Evolutionary conservation across 2,797 vertebrate genomes (phyloP).

Genomic region (Pitangus sulphuratus): DNA sequence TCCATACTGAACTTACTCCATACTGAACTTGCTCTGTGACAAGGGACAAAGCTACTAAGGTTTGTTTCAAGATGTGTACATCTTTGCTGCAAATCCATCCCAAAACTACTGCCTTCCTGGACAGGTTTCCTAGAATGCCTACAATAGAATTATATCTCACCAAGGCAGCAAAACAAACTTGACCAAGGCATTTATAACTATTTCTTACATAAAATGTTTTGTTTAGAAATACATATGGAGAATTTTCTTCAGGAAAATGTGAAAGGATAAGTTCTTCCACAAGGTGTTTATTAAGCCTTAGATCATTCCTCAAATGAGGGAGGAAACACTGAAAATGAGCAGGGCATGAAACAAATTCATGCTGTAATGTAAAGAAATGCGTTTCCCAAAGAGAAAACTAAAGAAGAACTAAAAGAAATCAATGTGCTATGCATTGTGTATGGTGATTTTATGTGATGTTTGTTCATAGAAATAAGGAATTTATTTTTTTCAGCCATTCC

Average conservation of each 20-base stretch:
- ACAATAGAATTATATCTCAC: background rate
- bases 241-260: slow-evolving; percentile 28
- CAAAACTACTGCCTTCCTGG: slow-evolving; percentile 7
- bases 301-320: slow-evolving; percentile 65
- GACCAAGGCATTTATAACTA: background rate
- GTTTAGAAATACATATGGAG: slow-evolving; percentile 6
- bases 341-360: slow-evolving; percentile 80
- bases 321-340: slow-evolving; percentile 77
- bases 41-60: background rate
- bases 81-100: background rate
- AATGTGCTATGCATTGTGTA: slow-evolving; percentile 75
- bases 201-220: background rate
- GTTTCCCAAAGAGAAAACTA: slow-evolving; percentile 78
- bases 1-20: background rate
- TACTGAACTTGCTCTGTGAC: background rate
- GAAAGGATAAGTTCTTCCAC: background rate
- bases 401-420: slow-evolving; percentile 78
- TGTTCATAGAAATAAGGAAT: slow-evolving; percentile 66
- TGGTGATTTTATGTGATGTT: slow-evolving; percentile 80
- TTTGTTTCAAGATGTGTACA: background rate
- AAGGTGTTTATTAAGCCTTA: background rate
- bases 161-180: slow-evolving; percentile 25
- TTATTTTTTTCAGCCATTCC: slow-evolving; percentile 68
- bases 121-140: background rate
- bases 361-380: slow-evolving; percentile 80